Percentiles rank a stretch among this genome's conserved stretches.
Conservation (phyloP, 2,888 invertebrate species). For the Tipula vernalis region DNA sequence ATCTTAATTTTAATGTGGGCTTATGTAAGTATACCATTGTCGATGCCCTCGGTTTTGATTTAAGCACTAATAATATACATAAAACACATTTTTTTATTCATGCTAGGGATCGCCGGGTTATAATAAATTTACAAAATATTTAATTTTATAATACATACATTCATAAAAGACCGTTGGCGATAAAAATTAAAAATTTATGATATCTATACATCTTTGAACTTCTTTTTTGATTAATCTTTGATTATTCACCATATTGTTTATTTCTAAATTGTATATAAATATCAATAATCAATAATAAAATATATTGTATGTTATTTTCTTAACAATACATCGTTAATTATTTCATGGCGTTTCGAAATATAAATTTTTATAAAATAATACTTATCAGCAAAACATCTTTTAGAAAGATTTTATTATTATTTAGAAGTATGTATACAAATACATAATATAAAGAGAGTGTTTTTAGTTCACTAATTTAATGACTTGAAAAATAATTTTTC, state of each 20-base stretch:
- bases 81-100: too few species aligned
- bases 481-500: neutral
- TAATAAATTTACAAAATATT: too few species aligned
- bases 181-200: neutral
- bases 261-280: neutral
- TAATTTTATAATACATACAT: neutral
- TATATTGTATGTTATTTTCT: neutral
- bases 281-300: neutral
- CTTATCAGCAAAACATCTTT: neutral
- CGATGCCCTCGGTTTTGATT: too few species aligned
- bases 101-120: too few species aligned
- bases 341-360: neutral
- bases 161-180: neutral
- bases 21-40: too few species aligned
- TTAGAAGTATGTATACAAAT: too few species aligned
- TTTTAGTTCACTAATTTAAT: neutral
- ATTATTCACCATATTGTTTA: neutral
- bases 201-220: neutral
- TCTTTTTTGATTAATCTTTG: neutral
- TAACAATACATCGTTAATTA: slow-evolving; percentile 1
- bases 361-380: neutral
- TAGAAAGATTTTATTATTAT: neutral
- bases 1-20: too few species aligned
- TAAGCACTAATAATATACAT: too few species aligned
- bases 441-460: neutral